Conservation (phyloP, 2,888 invertebrate species). For the Cephus sareptanus region DNA sequence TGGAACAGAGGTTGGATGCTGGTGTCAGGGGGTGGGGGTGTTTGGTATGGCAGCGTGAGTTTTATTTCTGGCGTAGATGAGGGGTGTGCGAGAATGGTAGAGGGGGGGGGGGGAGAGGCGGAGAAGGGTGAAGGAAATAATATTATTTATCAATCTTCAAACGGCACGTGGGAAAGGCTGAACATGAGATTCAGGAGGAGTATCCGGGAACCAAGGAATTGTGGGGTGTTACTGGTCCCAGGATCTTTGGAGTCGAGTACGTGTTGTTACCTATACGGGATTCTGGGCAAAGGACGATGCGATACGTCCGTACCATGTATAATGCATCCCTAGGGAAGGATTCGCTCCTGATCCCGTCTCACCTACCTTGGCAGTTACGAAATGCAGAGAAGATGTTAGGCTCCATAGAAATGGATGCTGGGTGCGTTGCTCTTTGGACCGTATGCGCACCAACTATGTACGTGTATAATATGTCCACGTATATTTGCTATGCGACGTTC, state of each 20-base stretch:
- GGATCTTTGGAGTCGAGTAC: too few relatives aligned
- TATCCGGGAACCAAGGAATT: too few relatives aligned
- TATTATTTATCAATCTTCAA: slow-evolving; percentile 56
- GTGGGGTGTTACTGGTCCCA: too few relatives aligned
- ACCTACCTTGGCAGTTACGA: not conserved
- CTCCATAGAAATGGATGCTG: too few relatives aligned
- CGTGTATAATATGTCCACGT: too few relatives aligned
- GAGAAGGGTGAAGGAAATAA: slow-evolving; percentile 36
- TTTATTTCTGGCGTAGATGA: not conserved
- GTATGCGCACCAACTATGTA: too few relatives aligned
- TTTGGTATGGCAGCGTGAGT: too few relatives aligned
- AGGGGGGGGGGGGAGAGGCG: too few relatives aligned
- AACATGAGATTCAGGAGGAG: slow-evolving; percentile 8
- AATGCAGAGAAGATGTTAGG: too few relatives aligned
- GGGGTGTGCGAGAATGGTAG: not conserved
- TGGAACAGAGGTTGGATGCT: not conserved
- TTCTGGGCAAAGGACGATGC: slow-evolving; percentile 19
- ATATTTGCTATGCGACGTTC: too few relatives aligned
- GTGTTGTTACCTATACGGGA: too few relatives aligned
- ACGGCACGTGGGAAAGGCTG: slow-evolving; percentile 10
- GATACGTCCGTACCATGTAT: slow-evolving; percentile 43
- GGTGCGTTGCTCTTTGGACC: too few relatives aligned
- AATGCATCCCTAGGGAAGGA: slow-evolving; percentile 48
- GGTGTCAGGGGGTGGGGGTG: not conserved
- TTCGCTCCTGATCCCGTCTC: slow-evolving; percentile 39